Evolutionary conservation across 2,888 invertebrate genomes (phyloP), one percentile per base, ranked within the genome.

Genomic region (Cacoxenus indagator): DNA sequence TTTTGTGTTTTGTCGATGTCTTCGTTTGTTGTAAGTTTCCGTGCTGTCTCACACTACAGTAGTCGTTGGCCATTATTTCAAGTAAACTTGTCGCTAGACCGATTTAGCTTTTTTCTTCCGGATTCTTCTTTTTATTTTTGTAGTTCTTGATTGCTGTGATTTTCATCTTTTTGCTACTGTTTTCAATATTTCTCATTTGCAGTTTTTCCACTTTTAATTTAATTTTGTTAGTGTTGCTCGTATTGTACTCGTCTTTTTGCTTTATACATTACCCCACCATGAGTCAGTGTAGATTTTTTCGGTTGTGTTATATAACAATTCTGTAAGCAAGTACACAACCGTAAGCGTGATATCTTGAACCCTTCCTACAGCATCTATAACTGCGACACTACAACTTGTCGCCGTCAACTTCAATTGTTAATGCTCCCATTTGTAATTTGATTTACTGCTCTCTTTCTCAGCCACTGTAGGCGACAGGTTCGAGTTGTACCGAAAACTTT

Each of bases 161-260:
- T 51, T 59, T 31, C 51, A 37, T 14, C 11, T 51, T 17, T 51
- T 51, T 51, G 5, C 22, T 17, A 22, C 22, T 22, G 17, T 22
- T 22, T 22, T 22, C 51, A 31, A 37, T 43, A 22, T 43, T 31
- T 61, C 61, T 31, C 61, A 43, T 61, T 61, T 61, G 37, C 22
- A 37, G 37, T 37, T 43, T 51, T 31, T 29, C 31, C 29, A 31
- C 19, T 29, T 27, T 31, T 71, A 73, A 70, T 66, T 74, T 68
- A 65, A 62, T 69, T 67, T 67, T 66, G 43, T 54, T 54, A 48
- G 57, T 45, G 57, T 71, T 67, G 9, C 67, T 65, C 55, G 72
- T 67, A 59, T 70, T 65, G 68, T 66, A 59, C 64, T 70, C 46
- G 70, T 73, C 70, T 68, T 73, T 73, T 73, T 73, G 62, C 66